phyloP scores from a whole-genome alignment of 1,140 invertebrate species.

The Brevipalpus yothersi region DNA sequence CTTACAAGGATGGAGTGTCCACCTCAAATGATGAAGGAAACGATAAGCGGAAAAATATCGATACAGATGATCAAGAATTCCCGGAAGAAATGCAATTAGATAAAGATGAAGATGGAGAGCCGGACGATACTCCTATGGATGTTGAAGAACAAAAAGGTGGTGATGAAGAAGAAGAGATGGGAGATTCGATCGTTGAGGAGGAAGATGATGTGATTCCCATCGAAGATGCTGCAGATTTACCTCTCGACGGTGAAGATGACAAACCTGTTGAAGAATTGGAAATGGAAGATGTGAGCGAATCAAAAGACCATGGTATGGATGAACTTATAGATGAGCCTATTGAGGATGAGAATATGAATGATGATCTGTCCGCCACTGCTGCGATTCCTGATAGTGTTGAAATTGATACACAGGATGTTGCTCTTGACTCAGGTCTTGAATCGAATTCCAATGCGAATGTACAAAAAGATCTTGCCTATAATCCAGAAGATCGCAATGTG shows the following conservation, averaged over 20 bases:
- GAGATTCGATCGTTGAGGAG: conserved; percentile 12
- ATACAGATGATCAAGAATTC: conserved; percentile 28
- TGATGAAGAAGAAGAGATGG: conserved; percentile 11
- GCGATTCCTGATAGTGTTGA: background rate
- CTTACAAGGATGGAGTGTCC: conserved; percentile 4
- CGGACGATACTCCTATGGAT: conserved; percentile 23
- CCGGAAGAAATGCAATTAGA: conserved; percentile 32
- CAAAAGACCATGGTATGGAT: conserved; percentile 21
- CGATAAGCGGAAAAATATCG: conserved; percentile 4
- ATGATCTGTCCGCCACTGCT: background rate
- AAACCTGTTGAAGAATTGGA: conserved; percentile 20
- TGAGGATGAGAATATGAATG: conserved; percentile 13
- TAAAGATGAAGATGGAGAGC: conserved; percentile 27
- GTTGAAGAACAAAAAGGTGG: conserved; percentile 15
- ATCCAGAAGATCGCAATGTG: conserved; percentile 7
- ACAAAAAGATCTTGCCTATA: background rate
- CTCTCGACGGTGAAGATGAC: conserved; percentile 6
- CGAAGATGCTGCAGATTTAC: conserved; percentile 13
- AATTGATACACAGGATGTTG: background rate
- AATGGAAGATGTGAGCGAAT: conserved; percentile 22
- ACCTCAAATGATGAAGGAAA: background rate
- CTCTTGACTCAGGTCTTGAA: background rate
- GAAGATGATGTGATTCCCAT: conserved; percentile 17
- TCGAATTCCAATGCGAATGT: background rate
- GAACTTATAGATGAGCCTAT: conserved; percentile 12